Conservation (phyloP, 2,113 vertebrate species). For the Lagenorhynchus albirostris region DNA sequence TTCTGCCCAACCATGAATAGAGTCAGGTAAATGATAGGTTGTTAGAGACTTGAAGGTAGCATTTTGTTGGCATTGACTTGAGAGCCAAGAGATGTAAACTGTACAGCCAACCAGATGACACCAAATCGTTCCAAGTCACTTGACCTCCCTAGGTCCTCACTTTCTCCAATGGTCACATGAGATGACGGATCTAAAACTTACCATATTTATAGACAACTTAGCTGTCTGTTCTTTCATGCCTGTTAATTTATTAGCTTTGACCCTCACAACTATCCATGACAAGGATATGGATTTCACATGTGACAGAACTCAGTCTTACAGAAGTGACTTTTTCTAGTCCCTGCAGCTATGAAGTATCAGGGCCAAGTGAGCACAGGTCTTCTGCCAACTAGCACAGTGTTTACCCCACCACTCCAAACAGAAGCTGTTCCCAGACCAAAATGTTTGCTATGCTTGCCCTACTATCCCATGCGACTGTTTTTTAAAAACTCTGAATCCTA, state of each 20-base stretch:
- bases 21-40: neutral
- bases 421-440: neutral
- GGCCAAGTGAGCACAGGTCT: neutral
- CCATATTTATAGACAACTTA: neutral
- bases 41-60: neutral
- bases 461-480: neutral
- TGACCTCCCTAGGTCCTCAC: neutral
- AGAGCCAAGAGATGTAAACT: neutral
- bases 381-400: neutral
- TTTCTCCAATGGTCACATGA: neutral
- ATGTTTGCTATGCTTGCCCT: neutral
- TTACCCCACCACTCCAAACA: neutral
- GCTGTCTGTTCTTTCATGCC: neutral
- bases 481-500: neutral
- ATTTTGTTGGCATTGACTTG: neutral
- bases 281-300: neutral
- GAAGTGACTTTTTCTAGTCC: neutral
- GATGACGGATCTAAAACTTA: neutral
- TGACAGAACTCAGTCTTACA: neutral
- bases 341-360: neutral
- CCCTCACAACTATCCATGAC: neutral
- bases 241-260: neutral
- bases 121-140: neutral
- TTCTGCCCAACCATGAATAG: neutral
- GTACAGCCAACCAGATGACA: neutral